Base-by-base conservation (phyloP, 2,888 invertebrate species). In the Clivina fossor region DNA sequence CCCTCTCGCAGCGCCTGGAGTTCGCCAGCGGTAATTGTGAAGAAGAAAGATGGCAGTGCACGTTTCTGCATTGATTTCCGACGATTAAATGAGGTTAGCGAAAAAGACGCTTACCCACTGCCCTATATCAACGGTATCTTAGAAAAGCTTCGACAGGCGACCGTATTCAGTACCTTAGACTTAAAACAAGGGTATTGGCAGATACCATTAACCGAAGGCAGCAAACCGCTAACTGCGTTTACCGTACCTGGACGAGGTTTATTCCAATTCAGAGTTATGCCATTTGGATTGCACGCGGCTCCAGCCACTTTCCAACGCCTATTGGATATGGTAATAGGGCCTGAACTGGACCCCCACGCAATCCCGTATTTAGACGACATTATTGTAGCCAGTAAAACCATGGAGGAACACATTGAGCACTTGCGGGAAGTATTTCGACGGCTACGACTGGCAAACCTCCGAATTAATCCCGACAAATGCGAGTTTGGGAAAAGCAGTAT, bases 101-200 rank as follows among this genome's bases (percentile, higher is more conserved):
- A 51, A 37, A 50, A 37, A 32, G 60, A 62, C 48, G 58, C 60
- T 2, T 61, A 65, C 38, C 65, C 64, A 3, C 26, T 68, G 11
- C 67, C 65, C 1, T 60, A 56, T 4, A 66, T 68, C 8, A 60
- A 61, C 9, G 59, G 57, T 11, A 63, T 64, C 1, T 46, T 68
- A 11, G 63, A 67, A 8, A 62, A 63, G 13, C 55, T 68, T 1
- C 35, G 61, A 7, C 46, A 56, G 5, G 64, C 65, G 0, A 56
- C 57, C 15, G 65, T 65, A 35, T 58, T 66, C 18, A 61, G 61
- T 8, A 64, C 59, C 2, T 15, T 64, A 2, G 63, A 65, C 48
- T 22, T 65, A 9, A 63, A 63, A 13, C 61, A 63, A 11, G 68
- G 65, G 0, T 69, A 67, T 56, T 67, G 65, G 65, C 67, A 69